Evolutionary conservation across 2,797 vertebrate genomes (phyloP), one percentile per base, ranked within the genome.

Genomic region (Periophthalmus magnuspinnatus): DNA sequence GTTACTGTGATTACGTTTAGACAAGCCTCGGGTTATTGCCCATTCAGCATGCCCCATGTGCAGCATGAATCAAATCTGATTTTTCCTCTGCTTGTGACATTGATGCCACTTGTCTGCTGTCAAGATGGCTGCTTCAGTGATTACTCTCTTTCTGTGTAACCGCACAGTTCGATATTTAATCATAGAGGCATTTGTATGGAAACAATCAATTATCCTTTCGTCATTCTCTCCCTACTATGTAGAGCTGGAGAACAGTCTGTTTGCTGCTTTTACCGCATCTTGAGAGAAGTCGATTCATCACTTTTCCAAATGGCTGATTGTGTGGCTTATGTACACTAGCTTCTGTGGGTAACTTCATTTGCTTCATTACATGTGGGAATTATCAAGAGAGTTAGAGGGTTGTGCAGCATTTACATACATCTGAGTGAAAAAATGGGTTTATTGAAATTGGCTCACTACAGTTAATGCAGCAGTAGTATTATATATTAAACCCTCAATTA

Each of bases 1-100:
- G 55, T 77, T 88, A 78, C 72, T 77, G 84, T 91, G 88, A 92
- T 89, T 91, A 84, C 82, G 80, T 86, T 88, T 73, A 86, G 76
- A 85, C 78, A 88, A 81, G 84, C 71, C 61, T 70, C 56, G 41
- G 64, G 65, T 88, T 85, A 89, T 86, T 81, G 77, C 70, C 78
- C 83, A 73, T 84, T 88, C 78, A 89, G 79, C 71, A 57, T 21
- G 24, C 62, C 69, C 19, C 74, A 84, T 71, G 61, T 86, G 70
- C 76, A 47, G 73, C 60, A 70, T 86, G 80, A 86, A 77, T 86
- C 73, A 60, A 72, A 75, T 81, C 75, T 84, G 81, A 83, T 85
- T 75, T 67, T 76, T 60, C 63, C 50, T 47, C 52, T 17, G 50
- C 0, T n/a, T 77, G 78, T 79, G 81, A 86, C 56, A 82, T 17